phyloP scores from a whole-genome alignment of 2,888 invertebrate genomes.

The Plebejus anna region DNA sequence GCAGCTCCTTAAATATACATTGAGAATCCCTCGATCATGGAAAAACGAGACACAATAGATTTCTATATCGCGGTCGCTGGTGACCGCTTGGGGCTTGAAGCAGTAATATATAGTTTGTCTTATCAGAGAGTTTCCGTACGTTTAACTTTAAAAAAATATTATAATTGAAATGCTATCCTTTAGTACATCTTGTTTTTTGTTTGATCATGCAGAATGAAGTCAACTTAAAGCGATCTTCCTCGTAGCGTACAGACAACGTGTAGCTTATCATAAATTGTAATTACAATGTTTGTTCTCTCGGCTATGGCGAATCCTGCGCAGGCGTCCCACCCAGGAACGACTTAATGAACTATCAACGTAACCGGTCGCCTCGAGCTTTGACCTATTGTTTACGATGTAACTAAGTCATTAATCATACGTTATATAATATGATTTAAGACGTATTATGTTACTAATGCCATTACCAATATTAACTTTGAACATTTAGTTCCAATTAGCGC shows the following conservation, averaged over 20 bases:
- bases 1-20: background rate
- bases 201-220: no score
- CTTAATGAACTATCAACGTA: constrained; percentile 20
- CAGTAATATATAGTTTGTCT: no score
- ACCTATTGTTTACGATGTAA: constrained; percentile 20
- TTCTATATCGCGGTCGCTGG: no score
- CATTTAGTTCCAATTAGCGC: background rate
- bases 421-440: constrained; percentile 6
- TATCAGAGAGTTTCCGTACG: no score
- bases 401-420: background rate
- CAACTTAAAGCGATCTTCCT: no score
- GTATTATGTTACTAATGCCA: background rate
- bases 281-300: constrained; percentile 17
- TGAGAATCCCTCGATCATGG: background rate
- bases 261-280: background rate
- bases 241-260: background rate
- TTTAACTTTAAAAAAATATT: no score
- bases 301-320: constrained; percentile 13
- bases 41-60: no score
- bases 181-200: no score
- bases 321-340: constrained; percentile 11
- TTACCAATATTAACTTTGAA: background rate
- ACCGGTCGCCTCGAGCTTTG: constrained; percentile 25
- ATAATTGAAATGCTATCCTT: no score
- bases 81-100: no score